These are phyloP conservation scores for Aporophyla nigra DNA, from an alignment of 2,888 invertebrate species.

Conservation along the genomic window DNA sequence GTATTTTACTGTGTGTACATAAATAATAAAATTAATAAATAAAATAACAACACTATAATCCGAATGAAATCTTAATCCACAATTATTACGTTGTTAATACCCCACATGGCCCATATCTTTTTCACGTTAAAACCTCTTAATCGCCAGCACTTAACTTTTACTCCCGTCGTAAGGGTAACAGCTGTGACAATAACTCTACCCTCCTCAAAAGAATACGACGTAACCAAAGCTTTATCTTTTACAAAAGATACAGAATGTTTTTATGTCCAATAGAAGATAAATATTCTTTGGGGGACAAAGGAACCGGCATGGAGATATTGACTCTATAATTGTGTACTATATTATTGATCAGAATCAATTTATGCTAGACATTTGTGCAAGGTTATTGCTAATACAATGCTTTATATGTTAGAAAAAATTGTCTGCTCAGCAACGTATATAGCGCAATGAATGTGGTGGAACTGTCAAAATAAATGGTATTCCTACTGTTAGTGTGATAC, in stretches of 20 bases:
- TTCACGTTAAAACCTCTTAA: constrained; percentile 25
- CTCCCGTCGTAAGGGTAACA: constrained; percentile 14
- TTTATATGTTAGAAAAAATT: too few species aligned
- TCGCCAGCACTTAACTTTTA: constrained; percentile 39
- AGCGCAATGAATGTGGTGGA: too few species aligned
- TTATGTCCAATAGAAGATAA: constrained; percentile 4
- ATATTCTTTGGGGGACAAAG: constrained; percentile 26
- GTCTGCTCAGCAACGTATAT: too few species aligned
- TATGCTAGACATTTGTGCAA: too few species aligned
- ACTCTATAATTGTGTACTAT: constrained; percentile 1
- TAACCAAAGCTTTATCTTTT: constrained; percentile 37
- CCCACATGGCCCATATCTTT: constrained; percentile 26
- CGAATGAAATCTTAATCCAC: constrained; percentile 3
- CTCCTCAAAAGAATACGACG: constrained; percentile 10
- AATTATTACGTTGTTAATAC: constrained; percentile 5
- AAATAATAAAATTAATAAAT: too few species aligned
- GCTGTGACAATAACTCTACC: constrained; percentile 37
- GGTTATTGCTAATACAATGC: too few species aligned
- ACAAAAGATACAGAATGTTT: constrained; percentile 19
- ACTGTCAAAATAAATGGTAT: too few species aligned
- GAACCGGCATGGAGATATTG: constrained; percentile 10
- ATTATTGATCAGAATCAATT: too few species aligned
- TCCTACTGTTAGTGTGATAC: too few species aligned
- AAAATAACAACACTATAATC: not conserved
- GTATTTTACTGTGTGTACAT: too few species aligned